Conservation (phyloP, 2,113 vertebrate species). For the Mohoua ochrocephala region DNA sequence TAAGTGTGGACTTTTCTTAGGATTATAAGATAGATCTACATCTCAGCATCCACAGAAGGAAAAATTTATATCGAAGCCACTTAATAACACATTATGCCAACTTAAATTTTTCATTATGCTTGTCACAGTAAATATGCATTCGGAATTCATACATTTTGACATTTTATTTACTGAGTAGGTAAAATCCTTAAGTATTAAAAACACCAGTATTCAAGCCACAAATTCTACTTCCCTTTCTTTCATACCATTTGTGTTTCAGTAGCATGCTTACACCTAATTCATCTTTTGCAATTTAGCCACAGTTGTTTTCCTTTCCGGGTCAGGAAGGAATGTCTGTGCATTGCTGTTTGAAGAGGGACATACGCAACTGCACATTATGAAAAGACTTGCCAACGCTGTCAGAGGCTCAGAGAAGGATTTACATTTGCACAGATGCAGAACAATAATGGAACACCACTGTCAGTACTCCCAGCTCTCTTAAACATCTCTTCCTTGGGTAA, state of each 20-base stretch:
- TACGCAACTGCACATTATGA: background rate
- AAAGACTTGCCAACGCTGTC: background rate
- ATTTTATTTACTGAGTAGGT: background rate
- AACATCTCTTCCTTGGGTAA: background rate
- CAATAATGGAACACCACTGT: background rate
- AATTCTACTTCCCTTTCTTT: background rate
- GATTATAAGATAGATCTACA: background rate
- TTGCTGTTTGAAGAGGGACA: background rate
- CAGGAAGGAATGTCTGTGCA: background rate
- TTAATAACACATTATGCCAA: background rate
- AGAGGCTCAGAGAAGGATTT: background rate
- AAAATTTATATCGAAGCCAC: background rate
- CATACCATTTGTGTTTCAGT: background rate
- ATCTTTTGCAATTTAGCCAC: background rate
- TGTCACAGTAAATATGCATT: background rate
- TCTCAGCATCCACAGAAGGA: background rate
- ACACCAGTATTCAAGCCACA: background rate
- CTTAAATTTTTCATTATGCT: background rate
- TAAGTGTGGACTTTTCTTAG: background rate
- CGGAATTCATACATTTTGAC: background rate
- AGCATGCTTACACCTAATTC: background rate
- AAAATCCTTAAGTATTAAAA: background rate
- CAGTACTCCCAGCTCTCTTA: background rate
- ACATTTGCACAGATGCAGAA: background rate
- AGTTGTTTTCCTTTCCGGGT: background rate